A percentile compares a stretch with the other conserved stretches of the same genome.
Conservation (phyloP, 2,888 invertebrate genomes). For the Mongoloraphidia duomilia region DNA sequence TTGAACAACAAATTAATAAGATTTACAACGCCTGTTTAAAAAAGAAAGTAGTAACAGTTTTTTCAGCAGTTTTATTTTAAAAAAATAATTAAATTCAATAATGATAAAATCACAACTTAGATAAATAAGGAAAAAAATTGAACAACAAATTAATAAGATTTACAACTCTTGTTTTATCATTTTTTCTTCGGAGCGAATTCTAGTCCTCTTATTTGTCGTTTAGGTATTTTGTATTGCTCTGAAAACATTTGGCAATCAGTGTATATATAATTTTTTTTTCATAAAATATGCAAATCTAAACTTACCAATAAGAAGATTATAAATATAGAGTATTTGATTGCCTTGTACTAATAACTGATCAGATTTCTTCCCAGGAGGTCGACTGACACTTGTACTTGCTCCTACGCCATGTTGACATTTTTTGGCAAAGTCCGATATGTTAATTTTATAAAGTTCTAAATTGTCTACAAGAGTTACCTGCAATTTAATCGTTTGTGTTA, state of each 20-base stretch:
- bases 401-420: constrained; percentile 75
- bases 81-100: too few species aligned
- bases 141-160: too few species aligned
- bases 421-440: constrained; percentile 60
- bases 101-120: too few species aligned
- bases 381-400: constrained; percentile 70
- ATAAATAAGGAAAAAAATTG: too few species aligned
- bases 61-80: too few species aligned
- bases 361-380: constrained; percentile 52
- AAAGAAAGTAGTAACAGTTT: too few species aligned
- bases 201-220: constrained; percentile 58
- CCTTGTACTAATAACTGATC: constrained; percentile 81
- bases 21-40: too few species aligned
- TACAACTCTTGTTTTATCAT: constrained; percentile 1
- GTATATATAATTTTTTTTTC: neutral
- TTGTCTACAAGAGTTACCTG: constrained; percentile 66
- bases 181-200: constrained; percentile 62
- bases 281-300: too few species aligned
- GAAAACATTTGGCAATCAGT: constrained; percentile 24
- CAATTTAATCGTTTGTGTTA: too few species aligned
- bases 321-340: constrained; percentile 55
- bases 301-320: constrained; percentile 25
- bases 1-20: too few species aligned
- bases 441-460: constrained; percentile 75
- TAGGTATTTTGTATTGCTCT: constrained; percentile 65